Base-by-base conservation (phyloP, 1,140 invertebrate genomes). In the Belonocnema kinseyi region DNA sequence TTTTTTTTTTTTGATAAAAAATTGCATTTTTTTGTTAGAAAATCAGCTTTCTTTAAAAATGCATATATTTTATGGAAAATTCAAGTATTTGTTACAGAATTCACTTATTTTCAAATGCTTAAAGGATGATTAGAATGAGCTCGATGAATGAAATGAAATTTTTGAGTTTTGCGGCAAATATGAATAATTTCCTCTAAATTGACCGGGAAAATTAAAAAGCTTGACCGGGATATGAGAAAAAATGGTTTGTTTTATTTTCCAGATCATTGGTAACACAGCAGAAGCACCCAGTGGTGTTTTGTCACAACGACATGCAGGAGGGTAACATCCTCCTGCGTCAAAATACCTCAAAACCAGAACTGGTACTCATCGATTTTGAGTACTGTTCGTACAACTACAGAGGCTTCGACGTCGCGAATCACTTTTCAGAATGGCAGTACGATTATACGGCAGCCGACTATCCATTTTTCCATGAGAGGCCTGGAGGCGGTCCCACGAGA, bases 301-400 rank as follows among this genome's bases (percentile, higher is more conserved):
- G 97, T 87, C 98, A 99, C 90, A 99, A 99, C 90, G 98, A 99
- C 88, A 93, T 99, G 88, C 98, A 99, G 91, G 97, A 99, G 93
- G 98, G 98, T 89, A 95, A 95, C 85, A 94, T 95, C 76, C 86
- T 95, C 0, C 80, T 94, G 10, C 85, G 91, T 17, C 91, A 93
- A 85, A 94, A 93, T 77, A 92, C 91, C 3, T 89, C 90, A 10
- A 93, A 94, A 78, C 92, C 93, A n/a, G 93, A 94, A 82, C 87
- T 97, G 46, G 95, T 96, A 14, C 92, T 98, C 33, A 97, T 98
- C 86, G 97, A 99, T 88, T 98, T 97, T 90, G 97, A 99, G 90
- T 99, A 98, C 88, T 97, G 97, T 88, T 96, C 97, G 0, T 98
- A 98, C 90, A 98, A 98, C 88, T 97, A 98, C 88, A 91, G 98